phyloP scores from a whole-genome alignment of 2,888 invertebrate species.

The Orthonychiurus folsomi region DNA sequence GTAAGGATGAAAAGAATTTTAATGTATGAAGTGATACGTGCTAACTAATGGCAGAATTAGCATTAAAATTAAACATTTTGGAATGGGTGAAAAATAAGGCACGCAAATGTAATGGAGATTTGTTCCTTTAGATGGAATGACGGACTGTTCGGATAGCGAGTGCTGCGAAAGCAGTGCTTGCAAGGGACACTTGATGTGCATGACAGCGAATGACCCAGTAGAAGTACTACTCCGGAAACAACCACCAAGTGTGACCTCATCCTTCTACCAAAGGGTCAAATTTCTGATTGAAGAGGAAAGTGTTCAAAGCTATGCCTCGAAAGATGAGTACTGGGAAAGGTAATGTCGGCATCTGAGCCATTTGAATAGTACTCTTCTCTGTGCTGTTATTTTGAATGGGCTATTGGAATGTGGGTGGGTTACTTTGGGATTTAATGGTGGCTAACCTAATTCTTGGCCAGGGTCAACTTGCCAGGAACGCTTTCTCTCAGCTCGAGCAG shows the following conservation, averaged over 20 bases:
- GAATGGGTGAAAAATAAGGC: too few species aligned
- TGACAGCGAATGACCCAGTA: constrained; percentile 90
- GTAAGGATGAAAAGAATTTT: too few species aligned
- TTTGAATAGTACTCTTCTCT: background rate
- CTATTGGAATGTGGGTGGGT: background rate
- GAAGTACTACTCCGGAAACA: constrained; percentile 93
- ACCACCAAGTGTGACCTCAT: constrained; percentile 90
- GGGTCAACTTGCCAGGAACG: too few species aligned
- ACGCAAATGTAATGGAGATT: too few species aligned
- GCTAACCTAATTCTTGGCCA: background rate
- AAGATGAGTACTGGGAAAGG: constrained; percentile 97
- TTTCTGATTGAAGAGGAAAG: constrained; percentile 98
- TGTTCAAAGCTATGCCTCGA: constrained; percentile 95
- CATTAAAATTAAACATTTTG: too few species aligned
- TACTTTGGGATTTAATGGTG: too few species aligned
- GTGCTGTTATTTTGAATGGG: constrained; percentile 2
- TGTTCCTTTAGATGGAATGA: constrained; percentile 73
- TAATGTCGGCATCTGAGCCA: constrained; percentile 48
- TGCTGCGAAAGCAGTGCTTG: constrained; percentile 87
- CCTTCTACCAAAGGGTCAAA: constrained; percentile 93
- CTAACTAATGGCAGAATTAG: too few species aligned
- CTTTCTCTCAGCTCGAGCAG: too few species aligned
- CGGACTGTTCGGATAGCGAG: constrained; percentile 97
- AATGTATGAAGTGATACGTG: too few species aligned
- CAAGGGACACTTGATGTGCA: constrained; percentile 84